phyloP scores from a whole-genome alignment of 2,888 invertebrate genomes.

The Poecilus cupreus region DNA sequence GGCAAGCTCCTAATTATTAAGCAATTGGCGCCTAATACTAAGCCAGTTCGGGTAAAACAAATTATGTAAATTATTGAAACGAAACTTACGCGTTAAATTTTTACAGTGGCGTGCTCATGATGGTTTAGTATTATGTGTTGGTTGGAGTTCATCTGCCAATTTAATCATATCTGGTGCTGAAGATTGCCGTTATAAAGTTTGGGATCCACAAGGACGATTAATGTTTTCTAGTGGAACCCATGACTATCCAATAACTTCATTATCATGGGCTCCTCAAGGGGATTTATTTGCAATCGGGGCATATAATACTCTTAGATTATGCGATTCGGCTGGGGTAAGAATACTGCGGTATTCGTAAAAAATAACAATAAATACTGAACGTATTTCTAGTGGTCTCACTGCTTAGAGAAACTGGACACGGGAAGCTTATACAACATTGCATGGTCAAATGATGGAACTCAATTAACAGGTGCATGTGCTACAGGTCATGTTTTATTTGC shows the following conservation, averaged over 20 bases:
- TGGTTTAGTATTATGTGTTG: constrained; percentile 90
- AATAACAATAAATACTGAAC: not conserved
- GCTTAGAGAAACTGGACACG: constrained; percentile 89
- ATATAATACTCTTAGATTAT: constrained; percentile 92
- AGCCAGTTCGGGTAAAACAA: constrained; percentile 79
- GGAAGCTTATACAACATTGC: constrained; percentile 93
- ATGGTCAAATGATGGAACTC: constrained; percentile 98
- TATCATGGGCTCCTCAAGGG: constrained; percentile 94
- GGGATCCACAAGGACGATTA: constrained; percentile 94
- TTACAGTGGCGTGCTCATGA: constrained; percentile 97
- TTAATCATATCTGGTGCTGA: constrained; percentile 96
- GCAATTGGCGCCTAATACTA: constrained; percentile 83
- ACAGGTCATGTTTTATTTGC: constrained; percentile 93
- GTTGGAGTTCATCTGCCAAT: constrained; percentile 96
- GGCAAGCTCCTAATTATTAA: constrained; percentile 81
- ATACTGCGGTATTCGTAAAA: not conserved
- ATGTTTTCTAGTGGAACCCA: constrained; percentile 90
- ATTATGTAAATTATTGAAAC: constrained; percentile 14
- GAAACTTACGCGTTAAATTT: not conserved
- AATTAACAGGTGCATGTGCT: constrained; percentile 95
- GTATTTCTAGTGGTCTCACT: constrained; percentile 90
- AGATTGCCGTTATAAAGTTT: constrained; percentile 89
- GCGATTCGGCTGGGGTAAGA: constrained; percentile 94
- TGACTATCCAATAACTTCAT: constrained; percentile 92
- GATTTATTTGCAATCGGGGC: constrained; percentile 94